Conservation (phyloP, 2,888 invertebrate genomes). For the Noctua janthe region DNA sequence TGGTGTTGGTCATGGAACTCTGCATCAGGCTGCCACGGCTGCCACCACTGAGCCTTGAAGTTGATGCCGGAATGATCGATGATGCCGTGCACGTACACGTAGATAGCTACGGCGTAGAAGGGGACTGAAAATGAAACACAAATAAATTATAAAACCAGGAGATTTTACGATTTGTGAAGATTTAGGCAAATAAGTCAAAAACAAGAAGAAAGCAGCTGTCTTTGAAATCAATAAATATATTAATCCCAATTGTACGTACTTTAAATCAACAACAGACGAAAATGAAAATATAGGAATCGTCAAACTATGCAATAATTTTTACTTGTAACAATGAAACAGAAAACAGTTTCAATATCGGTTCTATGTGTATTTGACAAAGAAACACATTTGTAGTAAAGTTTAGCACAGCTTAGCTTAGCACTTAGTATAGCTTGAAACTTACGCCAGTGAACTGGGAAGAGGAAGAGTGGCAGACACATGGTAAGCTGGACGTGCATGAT, state of each 20-base stretch:
- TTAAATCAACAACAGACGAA: neutral
- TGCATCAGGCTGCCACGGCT: conserved; percentile 94
- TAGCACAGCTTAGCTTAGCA: neutral
- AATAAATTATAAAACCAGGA: neutral
- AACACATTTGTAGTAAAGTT: neutral
- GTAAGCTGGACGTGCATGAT: conserved; percentile 91
- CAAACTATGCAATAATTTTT: neutral
- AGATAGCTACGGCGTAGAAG: conserved; percentile 80
- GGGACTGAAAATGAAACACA: conserved; percentile 75
- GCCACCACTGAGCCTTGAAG: conserved; percentile 94
- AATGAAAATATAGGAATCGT: neutral
- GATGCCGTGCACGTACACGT: conserved; percentile 93
- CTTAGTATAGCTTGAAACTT: conserved; percentile 73
- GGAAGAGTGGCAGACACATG: conserved; percentile 91
- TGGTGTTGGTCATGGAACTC: conserved; percentile 95
- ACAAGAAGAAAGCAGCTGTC: neutral
- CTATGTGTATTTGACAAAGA: neutral
- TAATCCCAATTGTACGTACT: neutral
- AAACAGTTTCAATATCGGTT: neutral
- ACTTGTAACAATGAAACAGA: neutral
- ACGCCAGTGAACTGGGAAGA: conserved; percentile 93
- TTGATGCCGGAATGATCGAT: conserved; percentile 94
- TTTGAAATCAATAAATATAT: neutral
- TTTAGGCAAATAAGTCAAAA: neutral
- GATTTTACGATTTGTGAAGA: neutral